Evolutionary conservation across 2,113 vertebrate genomes (phyloP).

Genomic region (Electrona antarctica): DNA sequence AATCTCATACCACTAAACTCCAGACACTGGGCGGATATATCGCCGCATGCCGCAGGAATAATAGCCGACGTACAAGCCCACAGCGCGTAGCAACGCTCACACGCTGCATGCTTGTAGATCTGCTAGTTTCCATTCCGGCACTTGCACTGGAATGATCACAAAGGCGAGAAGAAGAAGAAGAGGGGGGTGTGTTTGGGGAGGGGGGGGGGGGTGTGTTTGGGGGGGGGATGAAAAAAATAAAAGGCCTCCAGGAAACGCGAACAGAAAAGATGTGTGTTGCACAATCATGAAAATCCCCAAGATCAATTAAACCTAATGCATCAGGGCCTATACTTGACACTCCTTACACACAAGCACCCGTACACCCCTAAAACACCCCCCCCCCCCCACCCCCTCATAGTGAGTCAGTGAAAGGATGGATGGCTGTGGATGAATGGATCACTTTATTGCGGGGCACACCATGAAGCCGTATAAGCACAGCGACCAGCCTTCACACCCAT

Average conservation of each 20-base stretch:
- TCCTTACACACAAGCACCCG: conserved; percentile 64
- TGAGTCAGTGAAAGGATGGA: conserved; percentile 61
- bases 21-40: too few species aligned
- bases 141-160: conserved; percentile 24
- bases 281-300: conserved; percentile 53
- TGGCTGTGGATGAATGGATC: conserved; percentile 64
- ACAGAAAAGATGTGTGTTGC: conserved; percentile 58
- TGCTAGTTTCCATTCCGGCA: too few species aligned
- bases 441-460: conserved; percentile 73
- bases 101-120: too few species aligned
- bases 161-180: conserved; percentile 21
- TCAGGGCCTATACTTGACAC: conserved; percentile 41
- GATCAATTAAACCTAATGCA: conserved; percentile 70
- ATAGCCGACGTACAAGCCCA: too few species aligned
- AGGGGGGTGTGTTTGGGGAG: too few species aligned
- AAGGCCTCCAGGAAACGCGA: conserved; percentile 45
- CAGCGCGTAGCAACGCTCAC: too few species aligned
- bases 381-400: conserved; percentile 49
- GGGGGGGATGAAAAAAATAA: too few species aligned
- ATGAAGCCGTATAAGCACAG: conserved; percentile 69
- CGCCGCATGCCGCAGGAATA: too few species aligned
- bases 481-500: conserved; percentile 59
- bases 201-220: too few species aligned
- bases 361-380: conserved; percentile 44
- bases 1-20: conserved; percentile 49